Conservation (phyloP, 2,113 vertebrate species). For the Vulpes ferrilata region DNA sequence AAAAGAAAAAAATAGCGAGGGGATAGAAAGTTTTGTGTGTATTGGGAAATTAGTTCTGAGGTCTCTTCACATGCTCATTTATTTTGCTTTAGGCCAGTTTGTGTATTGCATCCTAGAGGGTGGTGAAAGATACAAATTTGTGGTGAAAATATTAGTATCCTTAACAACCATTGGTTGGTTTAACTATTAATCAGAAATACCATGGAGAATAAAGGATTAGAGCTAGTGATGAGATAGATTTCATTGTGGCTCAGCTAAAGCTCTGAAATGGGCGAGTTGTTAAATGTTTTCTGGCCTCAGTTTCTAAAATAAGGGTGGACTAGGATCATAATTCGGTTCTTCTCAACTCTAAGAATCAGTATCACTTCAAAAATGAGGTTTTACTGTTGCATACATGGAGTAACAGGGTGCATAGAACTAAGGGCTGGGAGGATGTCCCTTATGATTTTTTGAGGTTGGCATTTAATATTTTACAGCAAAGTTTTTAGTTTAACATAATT, state of each 20-base stretch:
- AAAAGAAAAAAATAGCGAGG: background rate
- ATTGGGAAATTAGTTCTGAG: background rate
- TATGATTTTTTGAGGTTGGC: conserved; percentile 74
- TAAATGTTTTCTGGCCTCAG: background rate
- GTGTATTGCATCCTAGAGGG: background rate
- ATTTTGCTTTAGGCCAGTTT: conserved; percentile 32
- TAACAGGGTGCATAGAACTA: conserved; percentile 48
- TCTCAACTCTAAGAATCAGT: background rate
- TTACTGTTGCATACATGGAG: background rate
- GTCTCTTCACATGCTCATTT: background rate
- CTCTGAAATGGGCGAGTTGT: conserved; percentile 8
- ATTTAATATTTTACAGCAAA: conserved; percentile 88
- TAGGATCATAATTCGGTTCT: background rate
- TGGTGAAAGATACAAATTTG: background rate
- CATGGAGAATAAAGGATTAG: background rate
- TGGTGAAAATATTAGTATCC: conserved; percentile 25
- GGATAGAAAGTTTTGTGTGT: background rate
- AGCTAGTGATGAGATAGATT: background rate
- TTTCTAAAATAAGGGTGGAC: conserved; percentile 34
- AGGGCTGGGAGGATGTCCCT: conserved; percentile 59
- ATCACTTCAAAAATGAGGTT: conserved; percentile 37
- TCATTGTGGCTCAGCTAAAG: background rate
- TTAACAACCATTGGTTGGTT: background rate
- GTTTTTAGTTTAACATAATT: conserved; percentile 89
- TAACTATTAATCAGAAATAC: conserved; percentile 23